Percentiles rank a stretch among this genome's conserved stretches.
phyloP scores from a whole-genome alignment of 1,140 invertebrate genomes.

The Mactra quadrangularis region DNA sequence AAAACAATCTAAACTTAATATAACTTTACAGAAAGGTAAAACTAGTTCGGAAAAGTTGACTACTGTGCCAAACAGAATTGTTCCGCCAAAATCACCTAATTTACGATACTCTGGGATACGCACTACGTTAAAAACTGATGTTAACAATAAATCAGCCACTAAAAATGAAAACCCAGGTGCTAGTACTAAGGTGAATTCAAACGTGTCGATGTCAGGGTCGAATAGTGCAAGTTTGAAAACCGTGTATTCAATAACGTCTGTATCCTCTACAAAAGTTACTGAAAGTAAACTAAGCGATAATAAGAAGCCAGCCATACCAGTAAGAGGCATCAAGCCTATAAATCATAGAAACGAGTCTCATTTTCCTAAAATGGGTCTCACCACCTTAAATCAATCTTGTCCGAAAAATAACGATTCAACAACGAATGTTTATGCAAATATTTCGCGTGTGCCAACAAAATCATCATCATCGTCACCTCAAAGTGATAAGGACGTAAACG shows the following conservation, averaged over 20 bases:
- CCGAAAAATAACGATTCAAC: constrained; percentile 40
- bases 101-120: constrained; percentile 42
- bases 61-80: not conserved
- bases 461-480: not conserved
- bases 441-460: constrained; percentile 16
- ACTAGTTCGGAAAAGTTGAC: constrained; percentile 10
- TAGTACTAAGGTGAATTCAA: constrained; percentile 7
- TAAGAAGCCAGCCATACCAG: constrained; percentile 23
- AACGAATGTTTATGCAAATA: constrained; percentile 54
- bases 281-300: constrained; percentile 12
- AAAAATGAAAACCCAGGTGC: constrained; percentile 22
- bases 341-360: constrained; percentile 17
- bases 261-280: not conserved
- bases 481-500: not conserved
- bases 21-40: not conserved
- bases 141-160: not conserved
- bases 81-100: constrained; percentile 47
- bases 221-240: constrained; percentile 23
- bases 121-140: constrained; percentile 50
- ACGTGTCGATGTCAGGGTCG: not conserved
- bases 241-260: constrained; percentile 26
- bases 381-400: constrained; percentile 46
- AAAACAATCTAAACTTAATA: not conserved
- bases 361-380: constrained; percentile 55
- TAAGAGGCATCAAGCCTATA: constrained; percentile 14